A percentile compares a stretch with the other conserved stretches of the same genome.
Evolutionary conservation across 2,888 invertebrate species (phyloP).

Genomic region (Stenodema calcarata): DNA sequence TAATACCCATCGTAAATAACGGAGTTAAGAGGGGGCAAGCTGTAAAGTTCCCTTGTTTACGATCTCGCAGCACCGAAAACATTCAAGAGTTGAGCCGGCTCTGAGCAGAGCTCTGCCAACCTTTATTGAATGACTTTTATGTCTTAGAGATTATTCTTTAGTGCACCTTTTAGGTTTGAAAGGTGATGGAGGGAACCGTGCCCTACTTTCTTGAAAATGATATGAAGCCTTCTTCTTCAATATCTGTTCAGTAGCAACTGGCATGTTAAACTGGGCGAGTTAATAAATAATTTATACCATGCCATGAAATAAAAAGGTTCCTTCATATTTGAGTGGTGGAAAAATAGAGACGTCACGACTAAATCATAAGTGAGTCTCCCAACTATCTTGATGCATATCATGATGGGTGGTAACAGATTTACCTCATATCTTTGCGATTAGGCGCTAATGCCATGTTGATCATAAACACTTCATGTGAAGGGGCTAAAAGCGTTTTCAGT

Average conservation of each 20-base stretch:
- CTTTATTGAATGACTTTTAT: slow-evolving; percentile 46
- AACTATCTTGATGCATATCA: too few relatives aligned
- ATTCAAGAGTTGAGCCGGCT: slow-evolving; percentile 41
- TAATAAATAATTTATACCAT: too few relatives aligned
- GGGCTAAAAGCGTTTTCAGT: too few relatives aligned
- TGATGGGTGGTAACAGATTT: too few relatives aligned
- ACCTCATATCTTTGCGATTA: too few relatives aligned
- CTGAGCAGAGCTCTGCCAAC: slow-evolving; percentile 28
- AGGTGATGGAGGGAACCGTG: neutral
- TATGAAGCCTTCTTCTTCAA: neutral
- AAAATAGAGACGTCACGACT: too few relatives aligned
- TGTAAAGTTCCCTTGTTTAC: slow-evolving; percentile 48
- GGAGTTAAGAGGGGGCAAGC: slow-evolving; percentile 47
- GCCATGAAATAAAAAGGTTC: too few relatives aligned
- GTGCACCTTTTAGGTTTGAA: slow-evolving; percentile 26
- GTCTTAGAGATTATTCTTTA: slow-evolving; percentile 31
- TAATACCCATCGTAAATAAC: slow-evolving; percentile 54
- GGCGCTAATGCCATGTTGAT: too few relatives aligned
- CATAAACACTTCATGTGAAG: too few relatives aligned
- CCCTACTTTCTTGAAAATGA: neutral
- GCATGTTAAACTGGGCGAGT: too few relatives aligned
- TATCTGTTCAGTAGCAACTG: neutral
- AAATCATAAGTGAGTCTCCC: too few relatives aligned
- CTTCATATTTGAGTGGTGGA: too few relatives aligned
- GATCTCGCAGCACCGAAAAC: slow-evolving; percentile 45